These are phyloP conservation scores for Oophaga pumilio DNA, from an alignment of 2,113 vertebrate genomes.

Conservation along the genomic window DNA sequence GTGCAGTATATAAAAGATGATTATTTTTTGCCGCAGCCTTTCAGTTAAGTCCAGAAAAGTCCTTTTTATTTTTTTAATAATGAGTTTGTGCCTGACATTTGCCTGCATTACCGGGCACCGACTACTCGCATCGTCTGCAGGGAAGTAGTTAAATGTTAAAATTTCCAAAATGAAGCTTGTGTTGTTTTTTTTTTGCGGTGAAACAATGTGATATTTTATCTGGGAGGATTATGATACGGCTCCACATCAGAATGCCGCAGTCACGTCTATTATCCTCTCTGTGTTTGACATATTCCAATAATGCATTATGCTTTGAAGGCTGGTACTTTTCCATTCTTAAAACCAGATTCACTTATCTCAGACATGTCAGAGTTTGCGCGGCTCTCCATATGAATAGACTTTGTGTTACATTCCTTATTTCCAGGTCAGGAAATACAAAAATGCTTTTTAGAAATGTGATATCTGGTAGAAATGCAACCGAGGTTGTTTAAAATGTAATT, in stretches of 20 bases:
- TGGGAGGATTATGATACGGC: not conserved
- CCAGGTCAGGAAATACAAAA: not conserved
- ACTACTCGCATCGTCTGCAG: not conserved
- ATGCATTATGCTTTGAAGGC: not conserved
- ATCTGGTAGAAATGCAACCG: not conserved
- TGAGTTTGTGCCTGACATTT: not conserved
- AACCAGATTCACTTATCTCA: constrained; percentile 2
- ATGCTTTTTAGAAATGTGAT: not conserved
- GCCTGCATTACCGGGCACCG: not conserved
- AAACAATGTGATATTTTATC: constrained; percentile 9
- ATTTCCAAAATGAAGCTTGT: not conserved
- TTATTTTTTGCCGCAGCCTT: too few relatives aligned
- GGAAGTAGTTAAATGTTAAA: not conserved
- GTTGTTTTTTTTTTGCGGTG: not conserved
- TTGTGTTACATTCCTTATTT: not conserved
- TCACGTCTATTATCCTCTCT: not conserved
- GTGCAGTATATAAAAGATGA: too few relatives aligned
- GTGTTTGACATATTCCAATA: constrained; percentile 28
- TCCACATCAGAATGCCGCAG: not conserved
- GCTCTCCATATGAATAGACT: not conserved
- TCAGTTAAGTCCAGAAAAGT: too few relatives aligned
- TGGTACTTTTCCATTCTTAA: constrained; percentile 34
- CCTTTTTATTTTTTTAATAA: not conserved
- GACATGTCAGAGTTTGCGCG: constrained; percentile 7
- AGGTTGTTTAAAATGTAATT: not conserved